phyloP scores from a whole-genome alignment of 2,888 invertebrate species.

The Lepidocyrtoides sp. region DNA sequence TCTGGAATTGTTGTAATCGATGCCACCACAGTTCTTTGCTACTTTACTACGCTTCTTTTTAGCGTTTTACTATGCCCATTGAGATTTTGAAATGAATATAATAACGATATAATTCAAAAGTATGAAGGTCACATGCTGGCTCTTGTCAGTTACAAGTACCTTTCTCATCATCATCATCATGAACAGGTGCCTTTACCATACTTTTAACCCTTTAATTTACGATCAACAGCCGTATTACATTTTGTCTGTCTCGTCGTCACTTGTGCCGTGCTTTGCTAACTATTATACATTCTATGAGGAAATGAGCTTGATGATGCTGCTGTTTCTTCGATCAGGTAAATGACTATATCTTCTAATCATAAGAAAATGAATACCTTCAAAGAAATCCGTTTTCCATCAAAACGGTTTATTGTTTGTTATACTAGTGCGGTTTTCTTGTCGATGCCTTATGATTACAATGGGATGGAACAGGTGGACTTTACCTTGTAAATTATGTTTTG shows the following conservation, averaged over 20 bases:
- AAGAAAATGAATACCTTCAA: constrained; percentile 26
- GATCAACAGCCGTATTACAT: constrained; percentile 53
- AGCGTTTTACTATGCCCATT: not conserved
- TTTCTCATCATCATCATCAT: not conserved
- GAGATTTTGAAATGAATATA: constrained; percentile 3
- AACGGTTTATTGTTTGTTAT: constrained; percentile 27
- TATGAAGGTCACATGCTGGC: no score
- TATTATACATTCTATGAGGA: not conserved
- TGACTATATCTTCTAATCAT: constrained; percentile 47
- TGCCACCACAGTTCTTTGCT: not conserved
- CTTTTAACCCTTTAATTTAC: constrained; percentile 77
- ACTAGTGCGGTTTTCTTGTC: constrained; percentile 45
- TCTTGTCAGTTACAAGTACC: no score
- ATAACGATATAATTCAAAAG: no score
- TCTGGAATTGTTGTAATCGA: not conserved
- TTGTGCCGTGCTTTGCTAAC: constrained; percentile 8
- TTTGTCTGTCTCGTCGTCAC: constrained; percentile 2
- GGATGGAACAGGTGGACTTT: constrained; percentile 60
- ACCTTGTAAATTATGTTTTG: not conserved
- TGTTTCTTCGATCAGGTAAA: constrained; percentile 12
- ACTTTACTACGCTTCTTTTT: not conserved
- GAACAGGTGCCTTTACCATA: constrained; percentile 7
- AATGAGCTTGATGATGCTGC: not conserved
- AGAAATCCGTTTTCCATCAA: constrained; percentile 35
- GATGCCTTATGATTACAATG: constrained; percentile 58